Base-by-base conservation (phyloP, 2,113 vertebrate species). In the Periophthalmus modestus region DNA sequence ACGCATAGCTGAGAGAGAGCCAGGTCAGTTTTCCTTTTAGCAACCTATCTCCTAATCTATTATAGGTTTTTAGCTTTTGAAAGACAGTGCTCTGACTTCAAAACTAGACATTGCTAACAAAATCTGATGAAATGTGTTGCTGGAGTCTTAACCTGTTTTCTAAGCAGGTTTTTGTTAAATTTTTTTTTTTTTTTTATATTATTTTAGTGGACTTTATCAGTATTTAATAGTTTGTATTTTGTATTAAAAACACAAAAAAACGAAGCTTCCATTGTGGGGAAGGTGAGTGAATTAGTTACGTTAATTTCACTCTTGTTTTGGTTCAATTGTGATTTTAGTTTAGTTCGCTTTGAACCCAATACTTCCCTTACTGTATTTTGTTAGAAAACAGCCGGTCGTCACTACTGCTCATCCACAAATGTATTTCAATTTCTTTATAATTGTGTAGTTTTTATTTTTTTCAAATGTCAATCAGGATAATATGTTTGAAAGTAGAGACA, bases 151-250 rank as follows among this genome's bases (percentile, higher is more conserved):
- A 72, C 81, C 85, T 90, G 80, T 74, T 73, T 16, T 76, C 71
- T 68, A 83, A n/a, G 67, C 23, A 70, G 18, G 21, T 3, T 61
- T 65, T 69, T 28, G 24, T 82, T 85, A 67, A 13, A 21, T 77
- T 43, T 85, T 57, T 23, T 71, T 55, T 55, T n/a, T 77, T 43
- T 55, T 66, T 74, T 47, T 68, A 69, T 79, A 50, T 83, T 85
- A 86, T 87, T 87, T 88, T 91, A 92, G 89, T 81, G 84, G 87
- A 89, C 85, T 85, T 65, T 83, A 89, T 92, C 91, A 94, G 92
- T 94, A 92, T 93, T 93, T 89, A 83, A 88, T 91, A 92, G 91
- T 88, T 91, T 81, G 83, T 88, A 78, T 85, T 78, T 93, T 90
- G 90, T 86, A 59, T 57, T 12, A 82, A 82, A 75, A 84, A 88